Evolutionary conservation across 2,113 vertebrate genomes (phyloP), one percentile per base, ranked within the genome.

Genomic region (Vidua chalybeata): DNA sequence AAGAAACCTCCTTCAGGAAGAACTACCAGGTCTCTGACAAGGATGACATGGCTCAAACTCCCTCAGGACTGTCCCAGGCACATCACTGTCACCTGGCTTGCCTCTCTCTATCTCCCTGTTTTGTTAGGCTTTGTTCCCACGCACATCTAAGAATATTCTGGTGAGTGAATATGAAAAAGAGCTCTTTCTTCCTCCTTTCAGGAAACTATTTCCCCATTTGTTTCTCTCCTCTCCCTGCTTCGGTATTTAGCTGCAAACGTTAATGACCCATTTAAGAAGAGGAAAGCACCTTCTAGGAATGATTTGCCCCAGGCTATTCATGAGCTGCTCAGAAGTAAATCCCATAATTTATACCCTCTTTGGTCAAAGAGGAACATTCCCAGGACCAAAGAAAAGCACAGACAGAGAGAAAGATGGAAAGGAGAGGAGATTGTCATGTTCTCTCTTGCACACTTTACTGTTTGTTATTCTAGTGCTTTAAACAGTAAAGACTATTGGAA

Each of bases 131-230:
- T 41, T 89, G 68, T 87, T 96, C 93, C 96, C 88, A 95, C 61
- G 0, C 90, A 88, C 39, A 81, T 75, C 92, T 96, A 93, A 96
- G 79, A 96, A 96, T 94, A 96, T 88, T 81, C 76, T 84, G 39
- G 77, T 72, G 39, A 95, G 88, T 54, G 90, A 94, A 62, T 55
- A 64, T 0, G 8, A 76, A 41, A 64, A 95, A 74, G 67, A 90
- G 63, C 41, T 90, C 72, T 30, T 72, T 96, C 85, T 94, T 94
- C 79, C 72, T 86, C 71, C 92, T 95, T 92, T 92, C 48, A 94
- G 64, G 76, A 95, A 94, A 96, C 49, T 64, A 68, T 56, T 92
- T 86, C 45, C 79, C 61, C 41, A 59, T 88, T 95, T 89, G 61
- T 77, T 90, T 84, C 71, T 85, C 84, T 88, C 41, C 27, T 93